Base-by-base conservation (phyloP, 1,140 invertebrate genomes). In the Leguminivora glycinivorella region DNA sequence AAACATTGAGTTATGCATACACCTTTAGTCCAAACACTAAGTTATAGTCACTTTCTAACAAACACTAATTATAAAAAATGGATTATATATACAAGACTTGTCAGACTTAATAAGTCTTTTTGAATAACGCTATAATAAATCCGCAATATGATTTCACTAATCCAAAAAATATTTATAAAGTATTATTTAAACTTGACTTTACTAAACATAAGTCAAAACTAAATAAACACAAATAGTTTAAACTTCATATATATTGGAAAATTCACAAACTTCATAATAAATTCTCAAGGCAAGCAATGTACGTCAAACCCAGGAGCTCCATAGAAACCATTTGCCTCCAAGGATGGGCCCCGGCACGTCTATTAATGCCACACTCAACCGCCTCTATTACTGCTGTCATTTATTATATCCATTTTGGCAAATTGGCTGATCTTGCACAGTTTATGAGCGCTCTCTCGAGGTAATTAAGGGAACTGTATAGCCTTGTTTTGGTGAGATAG, bases 381-480 rank as follows among this genome's bases (percentile, higher is more conserved):
- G 79, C 84, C 84, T 87, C 87, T 91, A 89, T 91, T 91, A 91
- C 87, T 79, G 75, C 80, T 84, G 81, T 85, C 87, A 88, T 91
- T 89, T 89, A 85, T 91, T 91, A 89, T 89, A 91, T 87, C 85
- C 87, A 87, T 89, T 91, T 89, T 86, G 80, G 79, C 89, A 81
- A 89, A 91, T 89, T 89, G 82, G 81, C 80, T 82, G 81, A 87
- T 89, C 85, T 84, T 82, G 76, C 79, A 77, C 81, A 70, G 24
- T 67, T 63, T 63, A 72, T 60, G 63, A 82, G 74, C 71, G 73
- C 17, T 38, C 63, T 73, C 72, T 68, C 31, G 25, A 26, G 56
- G 68, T 43, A 71, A 14, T 60, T 67, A 67, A 67, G 34, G 31
- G 31, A 67, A 63, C 58, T 63, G 58, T 63, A 63, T 63, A 29